A percentile compares a stretch with the other conserved stretches of the same genome.
Conservation (phyloP, 2,113 vertebrate species). For the Phalacrocorax brasilianus region DNA sequence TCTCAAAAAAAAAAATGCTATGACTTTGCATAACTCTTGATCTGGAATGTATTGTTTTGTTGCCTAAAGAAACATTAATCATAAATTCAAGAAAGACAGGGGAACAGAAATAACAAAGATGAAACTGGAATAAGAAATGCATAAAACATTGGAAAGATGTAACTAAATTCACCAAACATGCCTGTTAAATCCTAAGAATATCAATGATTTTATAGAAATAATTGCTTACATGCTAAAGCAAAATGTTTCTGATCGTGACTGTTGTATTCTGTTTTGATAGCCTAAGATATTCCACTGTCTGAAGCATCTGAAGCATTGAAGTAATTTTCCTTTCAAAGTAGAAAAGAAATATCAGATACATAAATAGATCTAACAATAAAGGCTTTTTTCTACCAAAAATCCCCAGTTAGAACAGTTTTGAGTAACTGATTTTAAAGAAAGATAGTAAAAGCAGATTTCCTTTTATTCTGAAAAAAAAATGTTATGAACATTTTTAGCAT, state of each 20-base stretch:
- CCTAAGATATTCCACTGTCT: neutral
- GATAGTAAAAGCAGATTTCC: neutral
- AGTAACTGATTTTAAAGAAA: neutral
- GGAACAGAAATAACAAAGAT: conserved; percentile 46
- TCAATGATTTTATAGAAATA: conserved; percentile 28
- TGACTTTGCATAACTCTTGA: conserved; percentile 30
- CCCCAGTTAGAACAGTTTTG: neutral
- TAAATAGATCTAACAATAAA: neutral
- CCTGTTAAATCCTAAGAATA: conserved; percentile 15
- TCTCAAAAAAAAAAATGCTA: conserved; percentile 5
- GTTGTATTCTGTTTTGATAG: conserved; percentile 28
- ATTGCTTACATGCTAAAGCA: conserved; percentile 32
- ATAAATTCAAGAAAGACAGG: conserved; percentile 34
- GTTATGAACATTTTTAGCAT: neutral
- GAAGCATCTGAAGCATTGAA: neutral
- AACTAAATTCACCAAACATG: conserved; percentile 42
- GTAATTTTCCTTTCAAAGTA: conserved; percentile 13
- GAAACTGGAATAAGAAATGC: conserved; percentile 35
- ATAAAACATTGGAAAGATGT: conserved; percentile 50
- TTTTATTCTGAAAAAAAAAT: neutral
- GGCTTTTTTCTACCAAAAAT: neutral
- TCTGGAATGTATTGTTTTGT: conserved; percentile 29
- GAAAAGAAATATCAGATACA: neutral
- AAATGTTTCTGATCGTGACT: conserved; percentile 14
- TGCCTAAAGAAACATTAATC: conserved; percentile 56